These are phyloP conservation scores for Stichopus chloronotus DNA, from an alignment of 35 echinoderm and acorn worm species.

Conservation along the genomic window DNA sequence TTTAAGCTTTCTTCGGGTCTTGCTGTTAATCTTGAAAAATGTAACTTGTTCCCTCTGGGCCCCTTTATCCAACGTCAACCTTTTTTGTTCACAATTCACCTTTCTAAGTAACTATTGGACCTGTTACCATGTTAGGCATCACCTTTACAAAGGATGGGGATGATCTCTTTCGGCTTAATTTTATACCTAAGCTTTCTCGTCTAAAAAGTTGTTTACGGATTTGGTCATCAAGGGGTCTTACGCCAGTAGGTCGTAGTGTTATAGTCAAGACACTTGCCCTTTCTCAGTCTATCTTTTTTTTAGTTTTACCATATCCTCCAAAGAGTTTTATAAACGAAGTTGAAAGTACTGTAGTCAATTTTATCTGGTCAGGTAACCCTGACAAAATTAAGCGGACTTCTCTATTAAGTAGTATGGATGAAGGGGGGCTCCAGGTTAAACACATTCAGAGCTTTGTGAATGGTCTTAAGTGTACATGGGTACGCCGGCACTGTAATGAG, in stretches of 20 bases:
- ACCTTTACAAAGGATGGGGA: background rate
- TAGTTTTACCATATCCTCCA: background rate
- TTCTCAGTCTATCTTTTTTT: constrained; percentile 1
- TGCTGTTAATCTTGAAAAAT: constrained; percentile 19
- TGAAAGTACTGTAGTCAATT: background rate
- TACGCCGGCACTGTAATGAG: background rate
- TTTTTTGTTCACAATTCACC: background rate
- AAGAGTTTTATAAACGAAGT: background rate
- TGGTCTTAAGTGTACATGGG: background rate
- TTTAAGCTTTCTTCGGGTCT: constrained; percentile 18
- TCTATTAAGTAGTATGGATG: background rate
- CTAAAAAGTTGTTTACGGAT: background rate
- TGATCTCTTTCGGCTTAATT: background rate
- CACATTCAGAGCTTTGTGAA: background rate
- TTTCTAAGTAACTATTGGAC: background rate
- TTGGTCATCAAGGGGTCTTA: background rate
- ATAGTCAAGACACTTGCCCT: constrained; percentile 13
- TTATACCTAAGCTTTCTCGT: background rate
- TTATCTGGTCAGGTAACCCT: constrained; percentile 13
- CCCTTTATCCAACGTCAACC: background rate
- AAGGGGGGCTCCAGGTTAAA: background rate
- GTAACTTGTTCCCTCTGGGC: constrained; percentile 9
- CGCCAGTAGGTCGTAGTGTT: background rate
- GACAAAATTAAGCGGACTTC: background rate
- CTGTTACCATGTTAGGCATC: background rate